Percentiles rank a stretch among this genome's conserved stretches.
These are phyloP conservation scores for Pholis gunnellus DNA, from an alignment of 2,113 vertebrate species.

Conservation along the genomic window DNA sequence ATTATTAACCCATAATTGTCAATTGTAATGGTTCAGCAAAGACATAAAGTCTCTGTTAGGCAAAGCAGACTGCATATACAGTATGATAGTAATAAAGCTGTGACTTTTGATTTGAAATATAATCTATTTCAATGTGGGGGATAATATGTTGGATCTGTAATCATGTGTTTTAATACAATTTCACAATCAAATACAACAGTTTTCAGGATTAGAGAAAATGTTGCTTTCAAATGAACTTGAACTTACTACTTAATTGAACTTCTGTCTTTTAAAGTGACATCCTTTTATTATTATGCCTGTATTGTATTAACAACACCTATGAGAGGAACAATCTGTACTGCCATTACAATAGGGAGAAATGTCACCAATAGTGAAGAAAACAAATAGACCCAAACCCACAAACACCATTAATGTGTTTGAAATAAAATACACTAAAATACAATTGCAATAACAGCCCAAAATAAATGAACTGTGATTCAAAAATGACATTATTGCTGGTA, in stretches of 20 bases:
- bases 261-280: not conserved
- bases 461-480: not conserved
- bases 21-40: not conserved
- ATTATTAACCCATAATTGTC: not conserved
- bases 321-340: not conserved
- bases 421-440: not conserved
- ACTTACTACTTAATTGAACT: not conserved
- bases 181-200: no score
- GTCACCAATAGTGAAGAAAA: no score
- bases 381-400: not conserved
- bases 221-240: not conserved
- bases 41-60: not conserved
- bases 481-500: not conserved
- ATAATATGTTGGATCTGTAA: no score
- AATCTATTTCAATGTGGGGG: no score
- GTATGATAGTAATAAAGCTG: not conserved
- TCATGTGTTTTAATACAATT: no score
- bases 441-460: not conserved
- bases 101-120: no score
- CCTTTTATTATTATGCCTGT: not conserved
- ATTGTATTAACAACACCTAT: not conserved
- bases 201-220: no score
- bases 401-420: not conserved
- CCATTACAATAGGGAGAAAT: not conserved
- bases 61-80: not conserved